phyloP scores from a whole-genome alignment of 2,113 vertebrate species.

The Cepphus grylle region DNA sequence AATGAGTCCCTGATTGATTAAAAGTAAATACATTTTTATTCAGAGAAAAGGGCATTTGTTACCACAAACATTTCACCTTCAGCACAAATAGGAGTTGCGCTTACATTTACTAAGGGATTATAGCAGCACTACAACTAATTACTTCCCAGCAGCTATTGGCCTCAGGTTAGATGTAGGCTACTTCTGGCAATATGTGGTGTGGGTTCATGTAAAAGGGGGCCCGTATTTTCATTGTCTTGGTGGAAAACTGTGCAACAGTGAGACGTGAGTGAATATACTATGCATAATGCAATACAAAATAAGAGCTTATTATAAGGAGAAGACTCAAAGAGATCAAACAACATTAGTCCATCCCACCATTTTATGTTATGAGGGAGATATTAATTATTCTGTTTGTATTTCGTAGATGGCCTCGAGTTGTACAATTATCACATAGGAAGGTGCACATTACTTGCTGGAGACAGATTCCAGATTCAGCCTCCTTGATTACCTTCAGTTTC shows the following conservation, averaged over 20 bases:
- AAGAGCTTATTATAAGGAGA: constrained; percentile 50
- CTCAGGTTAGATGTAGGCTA: constrained; percentile 71
- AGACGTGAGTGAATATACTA: constrained; percentile 7
- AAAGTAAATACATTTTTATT: constrained; percentile 79
- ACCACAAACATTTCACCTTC: constrained; percentile 77
- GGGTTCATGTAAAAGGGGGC: constrained; percentile 43
- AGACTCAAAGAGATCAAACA: constrained; percentile 37
- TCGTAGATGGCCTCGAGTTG: constrained; percentile 8
- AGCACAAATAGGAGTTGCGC: constrained; percentile 67
- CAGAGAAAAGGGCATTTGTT: constrained; percentile 74
- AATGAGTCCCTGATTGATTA: constrained; percentile 81
- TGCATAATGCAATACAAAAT: constrained; percentile 50
- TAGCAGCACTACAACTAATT: constrained; percentile 73
- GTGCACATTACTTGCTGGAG: constrained; percentile 4
- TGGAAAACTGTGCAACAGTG: not conserved
- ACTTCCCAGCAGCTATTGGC: constrained; percentile 75
- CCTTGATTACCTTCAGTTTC: not conserved
- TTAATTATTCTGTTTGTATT: constrained; percentile 57
- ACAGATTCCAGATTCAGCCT: not conserved
- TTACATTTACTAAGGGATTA: constrained; percentile 75
- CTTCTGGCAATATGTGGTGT: constrained; percentile 52
- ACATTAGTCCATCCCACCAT: constrained; percentile 37
- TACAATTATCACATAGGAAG: constrained; percentile 33
- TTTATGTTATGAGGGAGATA: constrained; percentile 33
- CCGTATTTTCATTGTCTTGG: constrained; percentile 8